Conservation (phyloP, 2,888 invertebrate species). For the Bunonema sp. region DNA sequence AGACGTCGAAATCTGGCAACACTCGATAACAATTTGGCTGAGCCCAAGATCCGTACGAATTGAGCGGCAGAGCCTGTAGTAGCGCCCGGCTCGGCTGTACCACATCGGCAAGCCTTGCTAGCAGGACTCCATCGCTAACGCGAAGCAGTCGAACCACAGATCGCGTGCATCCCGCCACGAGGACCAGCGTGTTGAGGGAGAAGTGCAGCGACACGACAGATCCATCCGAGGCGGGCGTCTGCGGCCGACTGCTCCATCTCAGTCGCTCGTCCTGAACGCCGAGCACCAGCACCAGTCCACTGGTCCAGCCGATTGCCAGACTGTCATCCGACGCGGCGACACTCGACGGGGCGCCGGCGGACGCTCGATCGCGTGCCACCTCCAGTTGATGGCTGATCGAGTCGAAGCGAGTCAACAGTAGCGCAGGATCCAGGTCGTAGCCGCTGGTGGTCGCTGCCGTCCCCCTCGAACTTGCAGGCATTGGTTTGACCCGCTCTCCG, state of each 20-base stretch:
- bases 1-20: no score
- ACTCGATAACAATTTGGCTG: no score
- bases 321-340: conserved; percentile 13
- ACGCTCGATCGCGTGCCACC: conserved; percentile 9
- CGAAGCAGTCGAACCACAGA: conserved; percentile 11
- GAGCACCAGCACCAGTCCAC: conserved; percentile 25
- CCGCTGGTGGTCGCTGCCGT: no score
- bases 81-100: conserved; percentile 71
- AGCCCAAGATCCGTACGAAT: no score
- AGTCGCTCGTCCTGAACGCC: conserved; percentile 12
- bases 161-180: conserved; percentile 9
- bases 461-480: no score
- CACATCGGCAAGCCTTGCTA: conserved; percentile 52
- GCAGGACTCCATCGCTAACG: conserved; percentile 8
- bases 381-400: conserved; percentile 23
- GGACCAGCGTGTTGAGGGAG: conserved; percentile 4
- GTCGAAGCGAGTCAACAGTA: no score
- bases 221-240: no score
- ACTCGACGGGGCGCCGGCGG: conserved; percentile 13
- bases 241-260: no score
- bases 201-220: conserved; percentile 11
- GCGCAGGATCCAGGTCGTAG: no score
- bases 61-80: no score
- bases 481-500: no score
- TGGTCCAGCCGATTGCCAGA: conserved; percentile 27